Conservation (phyloP, 2,113 vertebrate genomes). For the Melierax canorus region DNA sequence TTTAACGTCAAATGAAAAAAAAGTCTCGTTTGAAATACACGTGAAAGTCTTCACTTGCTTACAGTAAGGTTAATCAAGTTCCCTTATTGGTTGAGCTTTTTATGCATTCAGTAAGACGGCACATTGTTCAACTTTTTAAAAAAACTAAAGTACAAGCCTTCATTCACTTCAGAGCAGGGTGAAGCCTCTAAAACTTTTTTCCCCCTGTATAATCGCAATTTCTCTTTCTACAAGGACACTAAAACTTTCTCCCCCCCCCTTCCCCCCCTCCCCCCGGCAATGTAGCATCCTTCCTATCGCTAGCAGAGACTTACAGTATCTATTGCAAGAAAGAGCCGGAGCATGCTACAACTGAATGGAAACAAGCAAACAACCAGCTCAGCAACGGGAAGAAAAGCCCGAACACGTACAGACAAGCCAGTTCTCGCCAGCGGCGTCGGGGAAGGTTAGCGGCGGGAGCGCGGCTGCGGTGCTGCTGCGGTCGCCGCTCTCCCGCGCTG, state of each 20-base stretch:
- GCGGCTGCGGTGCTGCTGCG: neutral
- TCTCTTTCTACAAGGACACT: neutral
- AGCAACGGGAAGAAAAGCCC: too few relatives aligned
- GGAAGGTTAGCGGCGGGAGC: neutral
- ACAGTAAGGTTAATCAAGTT: neutral
- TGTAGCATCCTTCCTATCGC: too few relatives aligned
- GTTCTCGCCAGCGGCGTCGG: neutral
- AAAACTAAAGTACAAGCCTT: neutral
- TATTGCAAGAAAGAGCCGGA: neutral
- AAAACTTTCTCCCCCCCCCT: neutral
- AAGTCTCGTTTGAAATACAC: neutral
- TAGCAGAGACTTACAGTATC: too few relatives aligned
- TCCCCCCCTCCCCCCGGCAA: too few relatives aligned
- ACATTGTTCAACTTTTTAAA: neutral
- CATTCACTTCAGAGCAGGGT: neutral
- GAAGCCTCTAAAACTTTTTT: neutral
- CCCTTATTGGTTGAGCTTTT: neutral
- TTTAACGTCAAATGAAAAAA: neutral
- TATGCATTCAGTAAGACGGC: neutral
- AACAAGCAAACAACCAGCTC: neutral
- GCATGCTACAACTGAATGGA: fast-evolving
- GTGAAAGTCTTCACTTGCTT: neutral
- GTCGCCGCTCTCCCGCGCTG: neutral
- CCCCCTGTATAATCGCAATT: fast-evolving
- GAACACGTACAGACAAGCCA: fast-evolving